Conservation (phyloP, 2,888 invertebrate species). For the Melipona beecheii region DNA sequence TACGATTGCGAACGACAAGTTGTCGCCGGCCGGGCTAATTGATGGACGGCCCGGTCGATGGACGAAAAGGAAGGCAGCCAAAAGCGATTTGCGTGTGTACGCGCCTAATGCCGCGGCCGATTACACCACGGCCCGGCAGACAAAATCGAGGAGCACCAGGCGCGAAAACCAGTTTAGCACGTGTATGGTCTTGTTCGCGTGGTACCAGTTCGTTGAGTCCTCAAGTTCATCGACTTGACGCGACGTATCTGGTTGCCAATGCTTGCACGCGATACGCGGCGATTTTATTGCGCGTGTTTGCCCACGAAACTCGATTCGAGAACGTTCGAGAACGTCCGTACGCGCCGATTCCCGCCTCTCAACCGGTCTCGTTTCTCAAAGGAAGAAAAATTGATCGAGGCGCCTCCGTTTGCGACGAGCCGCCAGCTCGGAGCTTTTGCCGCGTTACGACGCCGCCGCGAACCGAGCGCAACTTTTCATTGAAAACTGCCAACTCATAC, state of each 20-base stretch:
- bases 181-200: conserved; percentile 60
- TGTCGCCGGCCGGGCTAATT: conserved; percentile 65
- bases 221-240: conserved; percentile 65
- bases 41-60: conserved; percentile 60
- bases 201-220: conserved; percentile 53
- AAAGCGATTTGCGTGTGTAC: conserved; percentile 58
- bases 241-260: conserved; percentile 50
- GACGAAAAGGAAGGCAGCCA: conserved; percentile 32
- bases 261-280: conserved; percentile 36
- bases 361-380: background rate
- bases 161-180: conserved; percentile 66
- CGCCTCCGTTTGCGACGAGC: background rate
- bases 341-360: too few species aligned
- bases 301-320: conserved; percentile 1
- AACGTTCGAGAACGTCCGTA: too few species aligned
- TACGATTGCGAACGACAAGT: conserved; percentile 59
- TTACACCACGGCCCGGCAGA: conserved; percentile 62
- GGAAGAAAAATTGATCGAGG: conserved; percentile 6
- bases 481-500: conserved; percentile 5
- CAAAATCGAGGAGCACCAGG: conserved; percentile 63
- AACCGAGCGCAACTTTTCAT: conserved; percentile 17
- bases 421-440: background rate
- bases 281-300: conserved; percentile 44
- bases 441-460: background rate
- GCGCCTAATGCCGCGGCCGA: conserved; percentile 67